phyloP scores from a whole-genome alignment of 2,888 invertebrate species.

The Amiota communis region DNA sequence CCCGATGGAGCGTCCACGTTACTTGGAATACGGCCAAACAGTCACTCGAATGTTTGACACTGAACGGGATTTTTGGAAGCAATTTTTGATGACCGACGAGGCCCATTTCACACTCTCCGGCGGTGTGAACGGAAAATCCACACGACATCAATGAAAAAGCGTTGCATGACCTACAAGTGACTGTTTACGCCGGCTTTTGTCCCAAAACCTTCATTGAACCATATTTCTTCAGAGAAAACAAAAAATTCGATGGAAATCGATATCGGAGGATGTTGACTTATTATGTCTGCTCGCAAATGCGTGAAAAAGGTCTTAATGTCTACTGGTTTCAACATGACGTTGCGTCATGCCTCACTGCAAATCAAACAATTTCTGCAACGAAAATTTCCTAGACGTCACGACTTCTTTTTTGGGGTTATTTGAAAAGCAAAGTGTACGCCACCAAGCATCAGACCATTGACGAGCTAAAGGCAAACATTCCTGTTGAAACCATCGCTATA shows the following conservation, averaged over 20 bases:
- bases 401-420: slow-evolving; percentile 32
- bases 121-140: neutral
- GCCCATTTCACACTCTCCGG: neutral
- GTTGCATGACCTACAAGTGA: neutral
- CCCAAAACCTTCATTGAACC: too few species aligned
- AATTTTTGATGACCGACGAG: neutral
- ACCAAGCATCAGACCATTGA: too few species aligned
- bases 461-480: too few species aligned
- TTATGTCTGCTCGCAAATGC: too few species aligned
- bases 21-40: too few species aligned
- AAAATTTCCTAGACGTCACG: neutral
- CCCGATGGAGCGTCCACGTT: too few species aligned
- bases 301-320: neutral
- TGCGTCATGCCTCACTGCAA: neutral
- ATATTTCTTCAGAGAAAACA: too few species aligned
- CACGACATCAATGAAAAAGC: neutral
- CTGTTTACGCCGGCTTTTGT: neutral
- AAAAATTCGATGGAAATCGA: too few species aligned
- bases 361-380: neutral
- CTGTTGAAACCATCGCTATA: too few species aligned
- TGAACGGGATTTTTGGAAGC: neutral
- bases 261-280: too few species aligned
- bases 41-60: neutral
- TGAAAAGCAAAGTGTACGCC: slow-evolving; percentile 34
- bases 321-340: neutral